Conservation (phyloP, 1,140 invertebrate species). For the Berghia stephanieae region DNA sequence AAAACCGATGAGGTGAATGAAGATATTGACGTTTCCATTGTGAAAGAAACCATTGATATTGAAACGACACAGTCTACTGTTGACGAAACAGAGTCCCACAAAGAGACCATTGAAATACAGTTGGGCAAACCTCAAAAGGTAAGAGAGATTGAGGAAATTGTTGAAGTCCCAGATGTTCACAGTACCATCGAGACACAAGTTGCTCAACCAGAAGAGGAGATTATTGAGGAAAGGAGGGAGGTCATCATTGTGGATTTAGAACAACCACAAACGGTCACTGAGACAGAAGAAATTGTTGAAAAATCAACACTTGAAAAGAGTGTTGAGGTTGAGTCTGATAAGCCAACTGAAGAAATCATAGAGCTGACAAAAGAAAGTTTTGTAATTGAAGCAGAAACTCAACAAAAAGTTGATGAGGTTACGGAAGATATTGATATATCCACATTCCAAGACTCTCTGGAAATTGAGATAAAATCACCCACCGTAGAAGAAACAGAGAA, state of each 20-base stretch:
- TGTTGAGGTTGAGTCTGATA: slow-evolving; percentile 33
- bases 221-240: slow-evolving; percentile 29
- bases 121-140: slow-evolving; percentile 25
- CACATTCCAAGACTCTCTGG: slow-evolving; percentile 30
- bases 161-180: slow-evolving; percentile 21
- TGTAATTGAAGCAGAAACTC: slow-evolving; percentile 28
- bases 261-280: slow-evolving; percentile 20
- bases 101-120: slow-evolving; percentile 31
- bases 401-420: slow-evolving; percentile 30
- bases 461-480: slow-evolving; percentile 34
- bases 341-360: slow-evolving; percentile 33
- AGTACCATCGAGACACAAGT: slow-evolving; percentile 12
- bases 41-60: slow-evolving; percentile 24
- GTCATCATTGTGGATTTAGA: slow-evolving; percentile 19
- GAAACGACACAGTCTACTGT: slow-evolving; percentile 26
- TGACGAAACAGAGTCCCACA: slow-evolving; percentile 31
- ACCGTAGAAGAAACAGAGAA: slow-evolving; percentile 33
- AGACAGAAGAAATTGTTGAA: slow-evolving; percentile 12
- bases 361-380: slow-evolving; percentile 33
- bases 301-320: slow-evolving; percentile 18
- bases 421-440: slow-evolving; percentile 25
- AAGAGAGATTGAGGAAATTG: slow-evolving; percentile 17
- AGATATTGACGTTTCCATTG: slow-evolving; percentile 20
- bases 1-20: slow-evolving; percentile 23
- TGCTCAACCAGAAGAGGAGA: slow-evolving; percentile 27